Conservation (phyloP, 1,140 invertebrate genomes). For the Zaprionus nigranus region DNA sequence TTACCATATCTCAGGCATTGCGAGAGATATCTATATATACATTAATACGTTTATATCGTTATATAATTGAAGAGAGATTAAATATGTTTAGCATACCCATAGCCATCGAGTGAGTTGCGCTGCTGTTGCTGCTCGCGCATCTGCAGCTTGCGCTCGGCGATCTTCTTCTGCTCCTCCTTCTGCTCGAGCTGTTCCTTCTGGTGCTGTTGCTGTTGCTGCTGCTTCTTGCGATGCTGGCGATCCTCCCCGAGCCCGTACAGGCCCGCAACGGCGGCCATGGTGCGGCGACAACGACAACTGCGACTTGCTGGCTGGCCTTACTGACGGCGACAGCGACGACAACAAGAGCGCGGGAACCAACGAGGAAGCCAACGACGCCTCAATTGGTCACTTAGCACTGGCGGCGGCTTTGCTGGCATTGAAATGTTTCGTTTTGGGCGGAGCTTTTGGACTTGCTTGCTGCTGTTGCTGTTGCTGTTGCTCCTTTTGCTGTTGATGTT, state of each 20-base stretch:
- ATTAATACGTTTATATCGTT: background rate
- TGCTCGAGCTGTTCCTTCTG: conserved; percentile 81
- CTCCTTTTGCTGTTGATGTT: background rate
- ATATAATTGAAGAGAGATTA: background rate
- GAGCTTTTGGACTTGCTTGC: conserved; percentile 1
- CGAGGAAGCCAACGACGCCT: conserved; percentile 17
- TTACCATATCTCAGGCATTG: no score
- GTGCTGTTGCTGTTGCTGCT: conserved; percentile 82
- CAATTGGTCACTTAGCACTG: conserved; percentile 33
- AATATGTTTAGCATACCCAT: conserved; percentile 55
- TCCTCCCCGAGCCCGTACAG: conserved; percentile 84
- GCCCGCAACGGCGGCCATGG: conserved; percentile 83
- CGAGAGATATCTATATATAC: background rate
- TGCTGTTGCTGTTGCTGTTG: conserved; percentile 18
- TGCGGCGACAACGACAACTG: conserved; percentile 29
- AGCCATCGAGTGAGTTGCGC: conserved; percentile 77
- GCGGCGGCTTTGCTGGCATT: conserved; percentile 34
- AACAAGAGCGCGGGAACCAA: conserved; percentile 10
- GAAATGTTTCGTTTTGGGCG: conserved; percentile 26
- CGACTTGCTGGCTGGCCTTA: background rate
- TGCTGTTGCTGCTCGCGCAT: conserved; percentile 70
- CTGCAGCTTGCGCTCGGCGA: conserved; percentile 77
- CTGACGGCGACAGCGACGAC: background rate
- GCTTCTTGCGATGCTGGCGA: conserved; percentile 83
- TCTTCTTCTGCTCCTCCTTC: conserved; percentile 82